Conservation (phyloP, 2,797 vertebrate species). For the Numenius phaeopus region DNA sequence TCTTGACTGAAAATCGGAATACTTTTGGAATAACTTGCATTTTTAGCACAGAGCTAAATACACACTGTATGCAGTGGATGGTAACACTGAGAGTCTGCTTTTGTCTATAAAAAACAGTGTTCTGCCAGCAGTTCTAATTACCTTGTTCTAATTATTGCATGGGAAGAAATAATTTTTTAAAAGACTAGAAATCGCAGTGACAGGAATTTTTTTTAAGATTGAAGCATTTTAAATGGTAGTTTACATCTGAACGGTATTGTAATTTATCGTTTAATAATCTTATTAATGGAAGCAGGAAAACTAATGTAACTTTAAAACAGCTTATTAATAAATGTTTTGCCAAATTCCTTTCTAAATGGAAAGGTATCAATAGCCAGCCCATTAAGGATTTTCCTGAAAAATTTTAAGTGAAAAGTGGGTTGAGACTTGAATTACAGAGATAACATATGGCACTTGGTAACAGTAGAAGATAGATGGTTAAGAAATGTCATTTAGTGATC, state of each 20-base stretch:
- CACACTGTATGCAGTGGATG: background rate
- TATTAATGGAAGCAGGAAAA: background rate
- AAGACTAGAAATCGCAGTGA: background rate
- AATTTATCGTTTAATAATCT: background rate
- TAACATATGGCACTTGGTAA: background rate
- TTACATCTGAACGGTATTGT: background rate
- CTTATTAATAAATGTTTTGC: background rate
- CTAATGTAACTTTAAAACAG: background rate
- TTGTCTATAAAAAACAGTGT: background rate
- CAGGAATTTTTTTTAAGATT: background rate
- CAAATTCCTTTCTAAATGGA: background rate
- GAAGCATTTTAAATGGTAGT: background rate
- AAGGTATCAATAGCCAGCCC: background rate
- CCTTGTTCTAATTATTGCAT: background rate
- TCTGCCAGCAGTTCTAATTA: background rate
- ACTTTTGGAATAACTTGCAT: background rate
- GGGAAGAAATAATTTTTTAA: background rate
- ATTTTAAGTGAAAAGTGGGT: background rate
- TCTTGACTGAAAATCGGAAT: conserved; percentile 24
- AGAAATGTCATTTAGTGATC: conserved; percentile 5
- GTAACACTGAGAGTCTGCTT: background rate
- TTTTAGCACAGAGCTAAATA: background rate
- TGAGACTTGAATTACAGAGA: background rate
- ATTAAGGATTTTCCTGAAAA: background rate
- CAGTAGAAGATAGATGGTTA: background rate